phyloP scores from a whole-genome alignment of 2,797 vertebrate species.

The Furcifer pardalis region DNA sequence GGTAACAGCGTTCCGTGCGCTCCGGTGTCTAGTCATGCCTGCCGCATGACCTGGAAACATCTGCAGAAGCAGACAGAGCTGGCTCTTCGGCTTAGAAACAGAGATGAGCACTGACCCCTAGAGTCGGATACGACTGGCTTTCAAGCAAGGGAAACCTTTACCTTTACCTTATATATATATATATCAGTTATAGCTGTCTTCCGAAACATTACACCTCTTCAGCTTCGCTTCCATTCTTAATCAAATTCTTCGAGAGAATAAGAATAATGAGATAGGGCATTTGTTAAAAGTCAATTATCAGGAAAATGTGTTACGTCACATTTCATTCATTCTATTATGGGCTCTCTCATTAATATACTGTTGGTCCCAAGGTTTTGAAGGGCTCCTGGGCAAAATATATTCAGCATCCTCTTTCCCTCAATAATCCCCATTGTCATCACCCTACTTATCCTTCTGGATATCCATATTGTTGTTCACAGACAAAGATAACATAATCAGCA shows the following conservation, averaged over 20 bases:
- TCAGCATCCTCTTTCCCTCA: background rate
- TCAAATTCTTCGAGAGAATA: background rate
- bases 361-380: background rate
- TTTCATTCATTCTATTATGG: background rate
- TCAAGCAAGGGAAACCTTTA: too few species aligned
- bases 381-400: background rate
- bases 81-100: too few species aligned
- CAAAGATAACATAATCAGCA: background rate
- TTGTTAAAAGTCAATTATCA: background rate
- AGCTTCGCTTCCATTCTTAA: background rate
- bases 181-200: background rate
- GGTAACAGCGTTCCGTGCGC: too few species aligned
- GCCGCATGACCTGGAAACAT: too few species aligned
- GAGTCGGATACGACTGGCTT: too few species aligned
- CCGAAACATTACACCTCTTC: background rate
- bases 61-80: too few species aligned
- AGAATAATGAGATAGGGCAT: background rate
- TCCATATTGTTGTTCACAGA: background rate
- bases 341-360: background rate
- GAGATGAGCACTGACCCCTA: too few species aligned
- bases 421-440: background rate
- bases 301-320: background rate
- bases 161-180: constrained; percentile 1
- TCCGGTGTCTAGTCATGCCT: too few species aligned
- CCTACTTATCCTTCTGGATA: background rate